Base-by-base conservation (phyloP, 2,888 invertebrate species). In the Epinotia nisella region DNA sequence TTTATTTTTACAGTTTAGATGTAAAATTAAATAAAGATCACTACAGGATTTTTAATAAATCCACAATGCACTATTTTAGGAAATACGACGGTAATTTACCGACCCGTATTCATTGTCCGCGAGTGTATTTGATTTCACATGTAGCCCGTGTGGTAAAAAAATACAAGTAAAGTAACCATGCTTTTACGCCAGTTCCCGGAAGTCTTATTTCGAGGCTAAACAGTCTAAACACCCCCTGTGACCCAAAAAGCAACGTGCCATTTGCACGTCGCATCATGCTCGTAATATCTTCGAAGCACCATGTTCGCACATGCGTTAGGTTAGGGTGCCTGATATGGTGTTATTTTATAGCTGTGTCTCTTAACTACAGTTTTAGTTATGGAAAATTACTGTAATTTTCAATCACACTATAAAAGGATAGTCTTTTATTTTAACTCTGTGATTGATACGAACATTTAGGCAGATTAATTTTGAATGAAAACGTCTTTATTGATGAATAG, bases 261-360 rank as follows among this genome's bases (percentile, higher is more conserved):
- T 68, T 60, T 60, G 39, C 51, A 60, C 53, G 53, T 61, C 29
- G 29, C 58, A 3, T 53, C 66, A 29, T 49, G 13, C n/a, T 10
- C 24, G 19, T 49, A 62, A 65, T 65, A 39, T 55, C 65, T 17
- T 51, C 49, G 61, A 24, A 45, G 53, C 21, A 19, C 39, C 15
- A 15, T 53, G 55, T 65, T 65, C 49, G 17, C 39, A 55, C 35
- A 55, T 55, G 66, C 66, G 66, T 66, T 66, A 66, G 17, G 66
- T 66, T 66, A 66, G 17, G n/a, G 9, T 56, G 41, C 21, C 39
- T 39, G 21, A 66, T 55, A 66, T 24, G 66, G 15, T 15, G 41
- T 21, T 66, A 66, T 66, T 55, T n/a, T 56, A 24, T 41, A 35
- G 9, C 7, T 11, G 11, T 7, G 19, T 3, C 53, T 53, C 51